Evolutionary conservation across 2,797 vertebrate species (phyloP), one percentile per base, ranked within the genome.

Genomic region (Sebastes minor): DNA sequence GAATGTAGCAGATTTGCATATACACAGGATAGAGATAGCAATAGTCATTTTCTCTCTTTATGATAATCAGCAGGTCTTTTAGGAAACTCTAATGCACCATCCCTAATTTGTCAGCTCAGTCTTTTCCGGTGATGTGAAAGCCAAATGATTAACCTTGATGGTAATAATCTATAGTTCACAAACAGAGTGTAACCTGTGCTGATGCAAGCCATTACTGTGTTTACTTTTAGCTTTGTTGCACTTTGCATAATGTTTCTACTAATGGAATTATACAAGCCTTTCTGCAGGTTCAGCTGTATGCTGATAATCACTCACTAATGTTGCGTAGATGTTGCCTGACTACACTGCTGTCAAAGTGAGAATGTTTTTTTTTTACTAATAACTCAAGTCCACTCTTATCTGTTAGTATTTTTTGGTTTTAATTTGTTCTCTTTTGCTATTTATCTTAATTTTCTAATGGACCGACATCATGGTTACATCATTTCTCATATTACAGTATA

Each of bases 181-280:
- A 22, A 64, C 83, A 78, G 49, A 79, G 60, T 55, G 55, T 65
- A 80, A 78, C 78, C 35, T 78, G 78, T 52, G 60, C 63, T 63
- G 60, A 79, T 80, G 76, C 11, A 64, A 62, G 67, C 56, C 80
- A 83, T 79, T 46, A 72, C 62, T 70, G n/a, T 77, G 73, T 88
- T 88, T 82, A 76, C 72, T 74, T 69, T 63, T 62, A 63, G 75
- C 72, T 61, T 52, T 61, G 28, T 46, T 71, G 46, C 72, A 64
- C 66, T 84, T 74, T 78, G 78, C 67, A 87, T 87, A 84, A 82
- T 85, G 64, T 63, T 66, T 33, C 38, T 25, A 25, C 25, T 69
- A 62, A 81, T 84, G 72, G 79, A 35, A 61, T 76, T 53, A 73
- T 20, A 69, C 33, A 81, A 84, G 53, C 27, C 74, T 69, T 61